Base-by-base conservation (phyloP, 2,113 vertebrate species). In the Datnioides undecimradiatus region DNA sequence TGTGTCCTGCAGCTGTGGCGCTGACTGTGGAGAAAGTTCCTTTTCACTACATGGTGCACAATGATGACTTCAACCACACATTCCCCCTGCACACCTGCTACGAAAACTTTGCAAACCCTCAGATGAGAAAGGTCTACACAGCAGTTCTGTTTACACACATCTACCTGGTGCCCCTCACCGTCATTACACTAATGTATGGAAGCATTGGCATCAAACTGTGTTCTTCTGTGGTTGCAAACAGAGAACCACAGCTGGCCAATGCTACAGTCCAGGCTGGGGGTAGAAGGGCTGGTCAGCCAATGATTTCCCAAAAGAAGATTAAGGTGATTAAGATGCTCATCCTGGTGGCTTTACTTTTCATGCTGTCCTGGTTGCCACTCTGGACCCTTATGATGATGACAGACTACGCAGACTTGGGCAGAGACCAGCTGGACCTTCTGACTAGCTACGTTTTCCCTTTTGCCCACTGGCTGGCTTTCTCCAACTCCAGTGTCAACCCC, bases 381-480 rank as follows among this genome's bases (percentile, higher is more conserved):
- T 96, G 95, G 95, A 95, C 94, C 2, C 88, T 96, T 9, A 93
- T 95, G 92, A 94, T 96, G 87, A 90, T 96, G 86, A 86, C 93
- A 0, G 95, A 96, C 80, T 96, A 95, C 1, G 92, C 87, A 19
- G 92, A 88, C 14, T 86, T 95, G 55, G 76, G 92, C 21, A 85
- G 87, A 4, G 88, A 94, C 5, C 87, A 94, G 65, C 54, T 95
- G 19, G 93, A 95, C 52, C 76, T 95, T 2, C 85, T 96, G 29
- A 92, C 93, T 0, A 90, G 94, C 54, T 96, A 95, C 54, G 84
- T 95, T 45, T 96, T 95, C 49, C 95, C 95, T 0, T 95, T 95
- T 6, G 92, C 95, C 2, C 95, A 96, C 69, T 96, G 95, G 95
- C 88, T 96, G n/a, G 95, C 95, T 23, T 96, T 96, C 82, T 93